Evolutionary conservation across 2,113 vertebrate species (phyloP).

Genomic region (Oncorhynchus gorbuscha): DNA sequence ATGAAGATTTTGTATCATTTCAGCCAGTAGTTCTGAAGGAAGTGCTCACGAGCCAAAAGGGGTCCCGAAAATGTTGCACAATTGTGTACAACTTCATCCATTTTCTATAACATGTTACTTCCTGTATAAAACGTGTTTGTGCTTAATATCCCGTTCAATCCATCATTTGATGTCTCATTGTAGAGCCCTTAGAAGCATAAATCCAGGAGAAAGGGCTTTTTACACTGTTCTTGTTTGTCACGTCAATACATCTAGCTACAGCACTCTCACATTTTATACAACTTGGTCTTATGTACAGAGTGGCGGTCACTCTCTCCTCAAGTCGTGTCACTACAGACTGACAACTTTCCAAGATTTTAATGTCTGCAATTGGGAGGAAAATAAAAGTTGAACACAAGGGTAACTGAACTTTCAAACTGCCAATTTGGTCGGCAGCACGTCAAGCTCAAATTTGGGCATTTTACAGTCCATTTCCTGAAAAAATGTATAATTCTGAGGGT

Average conservation of each 20-base stretch:
- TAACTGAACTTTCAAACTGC: slow-evolving; percentile 1
- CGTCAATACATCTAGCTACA: not conserved
- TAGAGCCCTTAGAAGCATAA: not conserved
- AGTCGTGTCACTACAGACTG: not conserved
- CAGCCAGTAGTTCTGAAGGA: too few relatives aligned
- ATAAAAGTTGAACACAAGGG: not conserved
- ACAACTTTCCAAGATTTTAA: too few relatives aligned
- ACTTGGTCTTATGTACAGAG: not conserved
- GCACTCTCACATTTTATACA: not conserved
- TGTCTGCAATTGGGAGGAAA: too few relatives aligned
- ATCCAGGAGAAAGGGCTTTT: not conserved
- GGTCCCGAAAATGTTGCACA: too few relatives aligned
- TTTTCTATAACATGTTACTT: too few relatives aligned
- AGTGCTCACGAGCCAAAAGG: too few relatives aligned
- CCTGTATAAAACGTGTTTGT: too few relatives aligned
- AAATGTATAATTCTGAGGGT: too few relatives aligned
- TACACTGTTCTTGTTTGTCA: not conserved
- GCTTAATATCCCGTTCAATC: too few relatives aligned
- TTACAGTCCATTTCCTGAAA: not conserved
- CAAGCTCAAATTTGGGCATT: not conserved
- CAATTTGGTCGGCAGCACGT: not conserved
- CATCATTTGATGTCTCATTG: not conserved
- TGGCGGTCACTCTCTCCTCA: not conserved
- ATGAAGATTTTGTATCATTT: too few relatives aligned
- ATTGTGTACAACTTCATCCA: too few relatives aligned